These are phyloP conservation scores for Eupithecia centaureata DNA, from an alignment of 2,888 invertebrate genomes.

Conservation along the genomic window DNA sequence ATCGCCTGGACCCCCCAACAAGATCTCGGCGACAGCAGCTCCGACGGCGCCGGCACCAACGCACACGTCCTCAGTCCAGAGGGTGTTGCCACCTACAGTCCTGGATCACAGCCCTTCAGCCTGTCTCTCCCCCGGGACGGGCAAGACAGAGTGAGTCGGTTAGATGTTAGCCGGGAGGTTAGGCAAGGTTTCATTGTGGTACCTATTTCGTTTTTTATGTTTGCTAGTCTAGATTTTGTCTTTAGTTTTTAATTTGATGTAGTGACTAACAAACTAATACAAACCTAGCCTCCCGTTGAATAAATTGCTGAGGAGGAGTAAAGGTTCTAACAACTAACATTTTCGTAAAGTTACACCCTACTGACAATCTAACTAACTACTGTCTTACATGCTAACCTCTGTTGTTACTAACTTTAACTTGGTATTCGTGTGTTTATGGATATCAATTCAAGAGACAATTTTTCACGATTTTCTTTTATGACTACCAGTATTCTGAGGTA, in stretches of 20 bases:
- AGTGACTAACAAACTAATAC: slow-evolving; percentile 64
- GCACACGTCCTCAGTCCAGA: slow-evolving; percentile 39
- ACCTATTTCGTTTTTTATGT: slow-evolving; percentile 10
- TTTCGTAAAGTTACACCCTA: slow-evolving; percentile 30
- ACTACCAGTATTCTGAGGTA: background rate
- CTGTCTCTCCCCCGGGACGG: slow-evolving; percentile 89
- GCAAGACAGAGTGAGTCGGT: slow-evolving; percentile 68
- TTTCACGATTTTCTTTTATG: background rate
- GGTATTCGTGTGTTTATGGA: background rate
- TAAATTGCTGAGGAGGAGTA: slow-evolving; percentile 72
- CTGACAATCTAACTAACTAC: slow-evolving; percentile 18
- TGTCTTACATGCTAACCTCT: background rate
- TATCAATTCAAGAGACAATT: background rate
- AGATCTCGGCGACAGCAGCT: slow-evolving; percentile 89
- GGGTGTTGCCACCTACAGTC: slow-evolving; percentile 67
- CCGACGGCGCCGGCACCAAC: slow-evolving; percentile 69
- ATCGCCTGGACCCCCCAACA: slow-evolving; percentile 92
- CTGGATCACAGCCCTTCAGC: slow-evolving; percentile 87
- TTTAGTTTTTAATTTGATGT: slow-evolving; percentile 10
- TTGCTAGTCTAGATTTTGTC: background rate
- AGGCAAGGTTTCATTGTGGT: slow-evolving; percentile 45
- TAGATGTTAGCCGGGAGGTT: slow-evolving; percentile 64
- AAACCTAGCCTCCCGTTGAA: slow-evolving; percentile 70
- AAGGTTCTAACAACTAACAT: slow-evolving; percentile 54
- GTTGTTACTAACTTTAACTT: background rate